A percentile compares a stretch with the other conserved stretches of the same genome.
Conservation (phyloP, 2,888 invertebrate genomes). For the Erynnis tages region DNA sequence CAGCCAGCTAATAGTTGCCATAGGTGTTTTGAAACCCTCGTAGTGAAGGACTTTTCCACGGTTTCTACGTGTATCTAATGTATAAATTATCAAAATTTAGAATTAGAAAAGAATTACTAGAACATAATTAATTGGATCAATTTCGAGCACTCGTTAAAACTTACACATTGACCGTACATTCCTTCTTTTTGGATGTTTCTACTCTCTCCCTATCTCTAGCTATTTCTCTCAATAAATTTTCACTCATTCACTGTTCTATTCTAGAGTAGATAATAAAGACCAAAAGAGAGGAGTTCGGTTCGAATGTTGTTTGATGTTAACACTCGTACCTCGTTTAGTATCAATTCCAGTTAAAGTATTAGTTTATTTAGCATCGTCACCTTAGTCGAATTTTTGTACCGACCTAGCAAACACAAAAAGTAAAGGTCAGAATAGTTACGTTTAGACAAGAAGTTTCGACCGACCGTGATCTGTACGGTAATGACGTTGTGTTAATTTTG, state of each 20-base stretch:
- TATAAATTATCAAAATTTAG: slow-evolving; percentile 73
- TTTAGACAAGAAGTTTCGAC: too few relatives aligned
- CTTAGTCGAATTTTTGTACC: slow-evolving; percentile 32
- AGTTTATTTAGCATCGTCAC: slow-evolving; percentile 26
- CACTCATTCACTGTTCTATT: slow-evolving; percentile 66
- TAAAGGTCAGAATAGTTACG: too few relatives aligned
- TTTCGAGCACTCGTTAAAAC: slow-evolving; percentile 80
- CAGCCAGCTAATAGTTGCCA: slow-evolving; percentile 31
- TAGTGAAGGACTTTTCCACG: slow-evolving; percentile 50
- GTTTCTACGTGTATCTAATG: slow-evolving; percentile 62
- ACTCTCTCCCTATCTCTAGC: slow-evolving; percentile 49
- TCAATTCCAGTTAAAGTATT: slow-evolving; percentile 29
- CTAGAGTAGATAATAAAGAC: slow-evolving; percentile 74
- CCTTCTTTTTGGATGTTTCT: slow-evolving; percentile 69
- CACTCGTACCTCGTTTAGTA: slow-evolving; percentile 31
- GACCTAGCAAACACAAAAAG: too few relatives aligned
- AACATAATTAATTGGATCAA: slow-evolving; percentile 73
- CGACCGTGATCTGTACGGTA: slow-evolving; percentile 34
- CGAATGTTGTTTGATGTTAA: slow-evolving; percentile 51
- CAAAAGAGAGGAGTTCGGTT: slow-evolving; percentile 68
- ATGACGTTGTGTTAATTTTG: slow-evolving; percentile 41
- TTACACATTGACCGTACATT: slow-evolving; percentile 77
- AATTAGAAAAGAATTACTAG: slow-evolving; percentile 78
- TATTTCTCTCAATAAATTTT: slow-evolving; percentile 62
- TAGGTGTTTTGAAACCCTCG: slow-evolving; percentile 35